Conservation (phyloP, 2,797 vertebrate species). For the Rhinella marina region DNA sequence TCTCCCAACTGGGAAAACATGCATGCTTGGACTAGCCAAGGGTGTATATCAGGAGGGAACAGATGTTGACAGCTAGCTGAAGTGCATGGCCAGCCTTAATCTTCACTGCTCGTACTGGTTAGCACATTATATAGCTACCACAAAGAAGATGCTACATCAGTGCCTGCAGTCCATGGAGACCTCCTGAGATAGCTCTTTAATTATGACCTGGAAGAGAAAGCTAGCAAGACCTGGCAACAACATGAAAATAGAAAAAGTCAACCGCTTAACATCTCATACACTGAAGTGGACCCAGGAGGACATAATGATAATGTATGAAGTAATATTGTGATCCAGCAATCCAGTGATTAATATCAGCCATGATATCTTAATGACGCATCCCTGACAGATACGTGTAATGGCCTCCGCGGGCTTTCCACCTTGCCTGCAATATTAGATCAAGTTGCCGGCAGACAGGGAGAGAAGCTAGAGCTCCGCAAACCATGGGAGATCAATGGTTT, state of each 20-base stretch:
- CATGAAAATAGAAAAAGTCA: background rate
- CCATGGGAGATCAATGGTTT: background rate
- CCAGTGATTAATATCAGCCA: background rate
- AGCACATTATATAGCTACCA: background rate
- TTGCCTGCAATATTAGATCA: slow-evolving; percentile 4
- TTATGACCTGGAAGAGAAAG: background rate
- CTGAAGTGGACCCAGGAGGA: background rate
- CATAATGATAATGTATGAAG: slow-evolving; percentile 32
- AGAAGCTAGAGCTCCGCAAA: background rate
- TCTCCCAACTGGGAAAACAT: no score
- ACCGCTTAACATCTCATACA: background rate
- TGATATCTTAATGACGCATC: slow-evolving; percentile 16
- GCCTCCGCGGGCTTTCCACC: background rate
- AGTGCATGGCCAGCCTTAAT: background rate
- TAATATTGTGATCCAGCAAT: slow-evolving; percentile 13
- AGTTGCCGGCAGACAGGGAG: no score
- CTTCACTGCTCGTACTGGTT: background rate
- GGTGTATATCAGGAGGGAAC: no score
- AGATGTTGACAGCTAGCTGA: no score
- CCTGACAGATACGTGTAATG: background rate
- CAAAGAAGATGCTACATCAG: background rate
- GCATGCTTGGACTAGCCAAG: no score
- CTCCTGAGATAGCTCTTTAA: background rate
- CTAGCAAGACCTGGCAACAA: background rate
- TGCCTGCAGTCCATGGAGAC: background rate